phyloP scores from a whole-genome alignment of 2,113 vertebrate species.

The Esox niger region DNA sequence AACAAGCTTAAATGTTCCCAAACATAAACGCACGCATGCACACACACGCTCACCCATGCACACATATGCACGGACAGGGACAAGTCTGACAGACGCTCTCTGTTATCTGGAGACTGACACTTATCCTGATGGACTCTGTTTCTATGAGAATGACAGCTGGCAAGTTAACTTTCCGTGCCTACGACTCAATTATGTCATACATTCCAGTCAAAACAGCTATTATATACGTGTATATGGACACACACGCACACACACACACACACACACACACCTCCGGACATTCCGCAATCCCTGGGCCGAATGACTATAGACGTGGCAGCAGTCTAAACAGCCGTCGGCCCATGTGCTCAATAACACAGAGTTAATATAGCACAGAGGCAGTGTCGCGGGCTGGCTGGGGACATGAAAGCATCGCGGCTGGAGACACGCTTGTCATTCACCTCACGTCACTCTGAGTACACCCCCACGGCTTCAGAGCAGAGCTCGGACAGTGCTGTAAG shows the following conservation, averaged over 20 bases:
- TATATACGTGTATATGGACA: constrained; percentile 13
- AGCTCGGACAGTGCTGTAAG: background rate
- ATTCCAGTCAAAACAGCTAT: constrained; percentile 50
- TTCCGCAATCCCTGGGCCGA: constrained; percentile 45
- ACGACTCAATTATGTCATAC: constrained; percentile 39
- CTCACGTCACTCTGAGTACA: constrained; percentile 26
- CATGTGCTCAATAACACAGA: constrained; percentile 48
- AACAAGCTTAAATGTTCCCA: background rate
- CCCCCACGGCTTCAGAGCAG: constrained; percentile 23
- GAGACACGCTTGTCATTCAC: constrained; percentile 57
- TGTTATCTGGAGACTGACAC: constrained; percentile 31
- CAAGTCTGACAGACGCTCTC: constrained; percentile 16
- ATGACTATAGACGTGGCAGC: constrained; percentile 56
- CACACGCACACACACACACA: constrained; percentile 13
- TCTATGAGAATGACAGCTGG: constrained; percentile 57
- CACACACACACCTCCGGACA: constrained; percentile 8
- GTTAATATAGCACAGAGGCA: constrained; percentile 37
- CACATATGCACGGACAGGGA: background rate
- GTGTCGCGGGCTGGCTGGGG: constrained; percentile 34
- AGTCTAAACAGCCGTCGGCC: constrained; percentile 56
- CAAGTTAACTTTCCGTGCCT: constrained; percentile 46
- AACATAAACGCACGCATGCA: background rate
- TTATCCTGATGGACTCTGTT: constrained; percentile 40
- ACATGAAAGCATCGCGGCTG: constrained; percentile 53
- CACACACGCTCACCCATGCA: background rate